Evolutionary conservation across 2,113 vertebrate genomes (phyloP), one percentile per base, ranked within the genome.

Genomic region (Collichthys lucidus): DNA sequence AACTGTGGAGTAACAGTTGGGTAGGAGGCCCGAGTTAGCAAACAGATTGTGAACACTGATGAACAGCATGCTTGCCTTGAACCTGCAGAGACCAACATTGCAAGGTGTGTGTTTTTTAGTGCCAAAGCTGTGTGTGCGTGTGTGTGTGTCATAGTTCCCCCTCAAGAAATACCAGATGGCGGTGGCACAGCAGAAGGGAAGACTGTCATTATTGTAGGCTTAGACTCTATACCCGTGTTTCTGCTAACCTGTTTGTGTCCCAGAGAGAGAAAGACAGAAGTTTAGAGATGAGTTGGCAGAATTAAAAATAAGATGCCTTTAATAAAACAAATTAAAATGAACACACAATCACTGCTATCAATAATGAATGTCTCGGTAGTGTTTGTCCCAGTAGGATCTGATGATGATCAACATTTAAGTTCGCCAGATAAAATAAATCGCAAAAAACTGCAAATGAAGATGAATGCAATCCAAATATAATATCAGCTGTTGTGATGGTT

Each of bases 1-100:
- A 74, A 84, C 77, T 63, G 70, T 61, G 68, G 67, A 68, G 40
- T 81, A 78, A 77, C 74, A 85, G 81, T 79, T 73, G 66, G 76
- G 62, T 82, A 60, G 80, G 74, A 90, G 66, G 67, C 74, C 63
- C 76, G 52, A 76, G 81, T 66, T 66, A 80, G 86, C 59, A 71
- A 91, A 89, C 89, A 91, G 88, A 91, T 80, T 86, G 86, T 67
- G 67, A 87, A 79, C 78, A 81, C 72, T 53, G 57, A 85, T 82
- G 68, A 91, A 88, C 85, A 88, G 90, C 88, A 88, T 83, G 85
- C 55, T 49, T 69, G 44, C 88, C 79, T 88, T 89, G 85, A 91
- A 91, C 83, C 85, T 85, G 85, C 66, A 59, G 79, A 75, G 83
- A 87, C 84, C 59, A 53, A 55, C 49, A 6, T 82, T 19, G 61